These are phyloP conservation scores for Echinometra lucunter DNA, from an alignment of 53 echinoderm and acorn worm genomes.

Conservation along the genomic window DNA sequence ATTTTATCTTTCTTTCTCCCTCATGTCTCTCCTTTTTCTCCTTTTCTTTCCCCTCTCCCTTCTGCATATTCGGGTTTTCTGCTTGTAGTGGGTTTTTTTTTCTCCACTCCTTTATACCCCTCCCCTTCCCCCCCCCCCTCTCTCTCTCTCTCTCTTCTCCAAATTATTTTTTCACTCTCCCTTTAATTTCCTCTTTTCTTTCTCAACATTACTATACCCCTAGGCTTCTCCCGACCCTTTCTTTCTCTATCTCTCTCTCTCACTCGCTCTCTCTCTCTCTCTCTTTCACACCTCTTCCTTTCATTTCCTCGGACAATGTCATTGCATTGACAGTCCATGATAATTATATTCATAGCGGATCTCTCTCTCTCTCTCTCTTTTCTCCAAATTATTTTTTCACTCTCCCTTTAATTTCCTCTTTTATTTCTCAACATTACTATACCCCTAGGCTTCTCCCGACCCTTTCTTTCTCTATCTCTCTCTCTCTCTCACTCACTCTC, in stretches of 20 bases:
- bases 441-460: neutral
- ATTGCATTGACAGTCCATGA: neutral
- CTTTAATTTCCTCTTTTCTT: neutral
- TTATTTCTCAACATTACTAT: neutral
- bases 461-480: neutral
- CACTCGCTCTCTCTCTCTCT: neutral
- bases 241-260: neutral
- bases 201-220: no score
- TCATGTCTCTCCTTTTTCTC: no score
- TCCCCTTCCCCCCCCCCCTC: neutral
- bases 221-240: no score
- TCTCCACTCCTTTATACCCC: neutral
- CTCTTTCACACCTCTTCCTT: neutral
- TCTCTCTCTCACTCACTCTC: neutral
- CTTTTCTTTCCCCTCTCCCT: no score
- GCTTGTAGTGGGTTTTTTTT: neutral
- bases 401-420: no score
- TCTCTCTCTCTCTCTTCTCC: neutral
- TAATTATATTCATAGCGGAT: constrained; percentile 44
- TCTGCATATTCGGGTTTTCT: no score
- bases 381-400: no score
- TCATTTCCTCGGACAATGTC: neutral
- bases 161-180: neutral
- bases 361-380: no score
- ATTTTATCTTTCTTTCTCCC: no score